Evolutionary conservation across 1,140 invertebrate species (phyloP), one percentile per base, ranked within the genome.

Genomic region (Ceratina calcarata): DNA sequence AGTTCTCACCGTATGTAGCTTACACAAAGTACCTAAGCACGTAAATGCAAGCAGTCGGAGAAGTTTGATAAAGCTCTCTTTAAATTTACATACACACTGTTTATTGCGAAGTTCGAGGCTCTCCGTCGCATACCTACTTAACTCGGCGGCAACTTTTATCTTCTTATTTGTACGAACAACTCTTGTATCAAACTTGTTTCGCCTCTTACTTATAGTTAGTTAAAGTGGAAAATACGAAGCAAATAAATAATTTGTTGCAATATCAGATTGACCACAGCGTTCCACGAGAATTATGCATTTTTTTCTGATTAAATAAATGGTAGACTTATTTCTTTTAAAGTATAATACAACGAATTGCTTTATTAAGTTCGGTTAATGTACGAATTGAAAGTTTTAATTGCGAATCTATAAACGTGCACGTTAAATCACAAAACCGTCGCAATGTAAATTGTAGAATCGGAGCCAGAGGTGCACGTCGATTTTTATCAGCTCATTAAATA

Each of bases 151-250:
- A 53, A 51, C 37, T 69, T 55, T 69, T 55, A 69, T 69, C 67
- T 69, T 53, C 67, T 69, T 69, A 69, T 27, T 55, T 69, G 67
- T 22, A 68, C 45, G 45, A 68, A 68, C 66, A 69, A 69, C 67
- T 55, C 24, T 45, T 45, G 49, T 69, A 53, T 69, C 27, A 69
- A 69, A 69, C 49, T 69, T 55, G 67, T 55, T 32, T 2, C 24
- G 27, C 67, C 18, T n/a, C 67, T 69, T 27, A 8, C 55, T 7
- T 10, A 1, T 16, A 57, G 55, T 57, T 57, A 57, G 16, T 16
- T 16, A 13, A n/a, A 57, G 55, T 2, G 49, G 65, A 12, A 3
- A 67, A 49, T 49, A n/a, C 65, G 13, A 22, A 22, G 45, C 65
- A 45, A 67, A 67, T 67, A 67, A 69, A 49, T 69, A 37, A 37